These are phyloP conservation scores for Tragelaphus scriptus DNA, from an alignment of 2,113 vertebrate genomes.

Conservation along the genomic window DNA sequence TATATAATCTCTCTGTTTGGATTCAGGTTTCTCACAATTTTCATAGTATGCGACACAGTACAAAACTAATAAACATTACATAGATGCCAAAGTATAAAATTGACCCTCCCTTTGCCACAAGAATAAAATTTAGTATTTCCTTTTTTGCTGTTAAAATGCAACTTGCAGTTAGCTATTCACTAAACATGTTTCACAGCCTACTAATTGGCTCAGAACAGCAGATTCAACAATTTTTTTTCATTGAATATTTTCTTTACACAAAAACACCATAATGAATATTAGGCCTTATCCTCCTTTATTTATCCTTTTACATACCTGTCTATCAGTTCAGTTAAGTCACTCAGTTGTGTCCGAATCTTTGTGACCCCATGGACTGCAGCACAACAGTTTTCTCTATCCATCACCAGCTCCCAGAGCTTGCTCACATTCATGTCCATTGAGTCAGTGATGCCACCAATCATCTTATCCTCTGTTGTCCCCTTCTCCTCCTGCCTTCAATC, in stretches of 20 bases:
- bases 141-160: neutral
- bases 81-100: neutral
- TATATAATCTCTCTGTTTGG: neutral
- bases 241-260: neutral
- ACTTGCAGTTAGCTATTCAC: neutral
- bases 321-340: neutral
- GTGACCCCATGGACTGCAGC: neutral
- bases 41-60: neutral
- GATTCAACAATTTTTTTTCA: neutral
- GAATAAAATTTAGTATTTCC: neutral
- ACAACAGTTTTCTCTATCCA: neutral
- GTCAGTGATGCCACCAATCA: neutral
- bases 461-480: neutral
- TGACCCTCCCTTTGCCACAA: neutral
- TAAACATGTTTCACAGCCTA: neutral
- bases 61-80: neutral
- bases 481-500: neutral
- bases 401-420: neutral
- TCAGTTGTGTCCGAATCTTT: neutral
- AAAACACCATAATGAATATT: neutral
- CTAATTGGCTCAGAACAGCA: neutral
- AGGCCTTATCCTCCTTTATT: neutral
- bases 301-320: neutral
- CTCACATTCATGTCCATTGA: neutral
- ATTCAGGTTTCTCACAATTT: neutral